Percentiles rank a stretch among this genome's conserved stretches.
phyloP scores from a whole-genome alignment of 1,140 invertebrate species.

The Bombus terrestris region DNA sequence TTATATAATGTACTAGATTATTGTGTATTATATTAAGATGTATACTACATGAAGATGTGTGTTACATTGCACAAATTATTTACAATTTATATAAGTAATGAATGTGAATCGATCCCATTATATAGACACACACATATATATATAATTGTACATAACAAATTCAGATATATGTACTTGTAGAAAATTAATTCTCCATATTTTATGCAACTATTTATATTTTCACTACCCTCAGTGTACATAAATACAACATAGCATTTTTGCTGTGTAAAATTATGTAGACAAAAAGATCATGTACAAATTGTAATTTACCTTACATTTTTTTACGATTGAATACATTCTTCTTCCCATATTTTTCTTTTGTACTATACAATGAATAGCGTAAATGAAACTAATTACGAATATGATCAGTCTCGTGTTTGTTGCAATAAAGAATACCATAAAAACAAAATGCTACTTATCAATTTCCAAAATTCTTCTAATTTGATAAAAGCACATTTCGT shows the following conservation, averaged over 20 bases:
- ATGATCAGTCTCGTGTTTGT: conserved; percentile 49
- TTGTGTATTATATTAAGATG: neutral
- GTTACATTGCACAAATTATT: neutral
- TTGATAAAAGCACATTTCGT: neutral
- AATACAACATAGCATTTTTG: conserved; percentile 13
- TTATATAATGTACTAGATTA: neutral
- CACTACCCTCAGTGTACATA: conserved; percentile 34
- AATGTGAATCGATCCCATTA: neutral
- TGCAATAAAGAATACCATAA: neutral
- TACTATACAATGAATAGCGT: neutral
- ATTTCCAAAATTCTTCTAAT: neutral
- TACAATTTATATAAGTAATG: neutral
- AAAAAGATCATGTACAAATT: neutral
- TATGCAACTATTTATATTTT: conserved; percentile 55
- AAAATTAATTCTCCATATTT: conserved; percentile 7
- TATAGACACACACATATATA: neutral
- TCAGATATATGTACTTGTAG: neutral
- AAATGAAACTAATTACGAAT: neutral
- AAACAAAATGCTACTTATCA: neutral
- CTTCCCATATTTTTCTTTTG: neutral
- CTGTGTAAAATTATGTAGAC: neutral
- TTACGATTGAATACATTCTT: too few species aligned
- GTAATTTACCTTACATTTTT: conserved; percentile 4
- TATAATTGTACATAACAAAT: neutral
- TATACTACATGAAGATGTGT: neutral